A percentile compares a stretch with the other conserved stretches of the same genome.
These are phyloP conservation scores for Melanotaenia boesemani DNA, from an alignment of 2,797 vertebrate genomes.

Conservation along the genomic window DNA sequence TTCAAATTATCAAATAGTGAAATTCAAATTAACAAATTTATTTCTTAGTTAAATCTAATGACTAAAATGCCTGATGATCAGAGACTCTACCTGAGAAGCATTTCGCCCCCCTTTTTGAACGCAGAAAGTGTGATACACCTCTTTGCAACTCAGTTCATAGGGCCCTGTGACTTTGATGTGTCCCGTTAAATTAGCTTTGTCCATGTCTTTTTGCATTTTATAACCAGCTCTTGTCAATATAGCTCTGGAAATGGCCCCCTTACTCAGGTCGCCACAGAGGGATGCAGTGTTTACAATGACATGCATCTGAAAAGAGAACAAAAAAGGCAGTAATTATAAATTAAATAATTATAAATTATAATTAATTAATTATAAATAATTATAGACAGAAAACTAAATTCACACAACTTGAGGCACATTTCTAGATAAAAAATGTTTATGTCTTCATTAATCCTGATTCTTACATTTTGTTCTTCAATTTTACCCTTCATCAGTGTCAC, in stretches of 20 bases:
- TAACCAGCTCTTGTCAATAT: slow-evolving; percentile 72
- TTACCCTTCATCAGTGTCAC: slow-evolving; percentile 68
- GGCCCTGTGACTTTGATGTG: slow-evolving; percentile 46
- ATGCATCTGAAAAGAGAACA: slow-evolving; percentile 76
- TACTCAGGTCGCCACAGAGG: rapidly evolving
- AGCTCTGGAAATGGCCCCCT: slow-evolving; percentile 19
- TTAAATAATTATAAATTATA: too few relatives aligned
- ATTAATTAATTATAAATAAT: too few relatives aligned
- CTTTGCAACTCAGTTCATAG: slow-evolving; percentile 39
- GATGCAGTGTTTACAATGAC: slow-evolving; percentile 83
- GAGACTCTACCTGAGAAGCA: neutral
- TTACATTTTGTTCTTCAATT: slow-evolving; percentile 84
- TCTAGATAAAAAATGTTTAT: neutral
- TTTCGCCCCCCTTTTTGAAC: rapidly evolving
- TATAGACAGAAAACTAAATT: neutral
- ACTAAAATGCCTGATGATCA: neutral
- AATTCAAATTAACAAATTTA: too few relatives aligned
- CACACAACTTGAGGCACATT: neutral
- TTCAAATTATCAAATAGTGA: neutral
- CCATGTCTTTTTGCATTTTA: slow-evolving; percentile 59
- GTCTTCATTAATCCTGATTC: neutral
- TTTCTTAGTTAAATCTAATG: neutral
- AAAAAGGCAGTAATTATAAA: neutral
- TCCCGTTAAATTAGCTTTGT: rapidly evolving
- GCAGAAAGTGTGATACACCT: slow-evolving; percentile 80